Percentiles rank a stretch among this genome's conserved stretches.
phyloP scores from a whole-genome alignment of 2,888 invertebrate genomes.

The Diogma glabrata region DNA sequence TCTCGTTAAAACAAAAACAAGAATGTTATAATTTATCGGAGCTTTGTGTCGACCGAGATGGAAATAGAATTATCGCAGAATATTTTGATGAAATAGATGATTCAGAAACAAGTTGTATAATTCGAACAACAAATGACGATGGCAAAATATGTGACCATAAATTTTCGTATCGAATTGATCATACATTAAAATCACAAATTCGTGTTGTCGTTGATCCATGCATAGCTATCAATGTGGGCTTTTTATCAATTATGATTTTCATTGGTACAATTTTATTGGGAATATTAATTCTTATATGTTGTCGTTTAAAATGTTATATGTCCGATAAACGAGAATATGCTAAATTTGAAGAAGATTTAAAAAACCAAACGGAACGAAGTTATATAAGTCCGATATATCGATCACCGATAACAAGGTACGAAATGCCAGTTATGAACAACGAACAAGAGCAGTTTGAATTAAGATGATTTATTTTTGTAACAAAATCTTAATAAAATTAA shows the following conservation, averaged over 20 bases:
- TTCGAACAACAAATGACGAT: conserved; percentile 26
- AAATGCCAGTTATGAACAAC: conserved; percentile 37
- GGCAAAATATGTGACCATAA: conserved; percentile 29
- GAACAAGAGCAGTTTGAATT: conserved; percentile 10
- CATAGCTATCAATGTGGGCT: conserved; percentile 23
- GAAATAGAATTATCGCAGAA: conserved; percentile 24
- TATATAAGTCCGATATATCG: conserved; percentile 49
- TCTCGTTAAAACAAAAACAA: conserved; percentile 23
- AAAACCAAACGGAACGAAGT: conserved; percentile 34
- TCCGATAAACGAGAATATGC: conserved; percentile 45
- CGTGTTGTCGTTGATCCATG: conserved; percentile 26
- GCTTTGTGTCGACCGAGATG: conserved; percentile 25
- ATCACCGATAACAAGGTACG: conserved; percentile 45
- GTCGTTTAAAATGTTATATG: conserved; percentile 37
- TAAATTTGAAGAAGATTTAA: conserved; percentile 39
- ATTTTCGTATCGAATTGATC: conserved; percentile 26
- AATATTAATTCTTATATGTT: conserved; percentile 34
- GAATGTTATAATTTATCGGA: conserved; percentile 24
- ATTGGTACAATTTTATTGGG: conserved; percentile 39
- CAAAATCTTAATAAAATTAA: too few relatives aligned
- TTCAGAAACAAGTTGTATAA: conserved; percentile 25
- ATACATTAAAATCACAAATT: conserved; percentile 24
- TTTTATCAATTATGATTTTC: conserved; percentile 33
- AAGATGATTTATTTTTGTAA: too few relatives aligned
- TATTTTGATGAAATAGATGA: conserved; percentile 25